Evolutionary conservation across 2,113 vertebrate species (phyloP).

Genomic region (Gopherus flavomarginatus): DNA sequence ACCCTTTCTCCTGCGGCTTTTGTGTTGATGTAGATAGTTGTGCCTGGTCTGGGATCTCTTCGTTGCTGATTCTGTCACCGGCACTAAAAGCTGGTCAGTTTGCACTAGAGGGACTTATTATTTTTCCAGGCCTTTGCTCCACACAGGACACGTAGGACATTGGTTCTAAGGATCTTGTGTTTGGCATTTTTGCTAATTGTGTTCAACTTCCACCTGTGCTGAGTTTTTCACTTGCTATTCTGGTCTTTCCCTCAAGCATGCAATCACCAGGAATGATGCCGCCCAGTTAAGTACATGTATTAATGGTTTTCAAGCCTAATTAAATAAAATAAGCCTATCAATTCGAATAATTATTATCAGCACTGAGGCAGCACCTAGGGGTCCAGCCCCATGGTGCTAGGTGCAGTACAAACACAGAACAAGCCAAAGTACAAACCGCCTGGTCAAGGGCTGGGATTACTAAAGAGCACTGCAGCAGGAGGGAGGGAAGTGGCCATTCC

Average conservation of each 20-base stretch:
- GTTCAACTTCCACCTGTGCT: background rate
- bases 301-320: too few relatives aligned
- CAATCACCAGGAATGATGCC: background rate
- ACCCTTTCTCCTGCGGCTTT: background rate
- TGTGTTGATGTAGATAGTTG: too few relatives aligned
- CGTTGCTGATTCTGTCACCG: background rate
- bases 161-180: background rate
- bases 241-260: background rate
- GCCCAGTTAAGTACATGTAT: background rate
- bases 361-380: background rate
- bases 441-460: background rate
- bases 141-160: background rate
- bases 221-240: background rate
- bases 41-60: background rate
- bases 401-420: background rate
- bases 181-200: background rate
- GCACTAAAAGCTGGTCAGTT: background rate
- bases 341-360: background rate
- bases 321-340: background rate
- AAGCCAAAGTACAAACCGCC: too few relatives aligned
- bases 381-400: background rate
- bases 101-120: background rate
- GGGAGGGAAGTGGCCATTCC: background rate
- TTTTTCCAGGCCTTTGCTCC: background rate
- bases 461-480: background rate